Evolutionary conservation across 1,140 invertebrate species (phyloP).

Genomic region (Drosophila athabasca): DNA sequence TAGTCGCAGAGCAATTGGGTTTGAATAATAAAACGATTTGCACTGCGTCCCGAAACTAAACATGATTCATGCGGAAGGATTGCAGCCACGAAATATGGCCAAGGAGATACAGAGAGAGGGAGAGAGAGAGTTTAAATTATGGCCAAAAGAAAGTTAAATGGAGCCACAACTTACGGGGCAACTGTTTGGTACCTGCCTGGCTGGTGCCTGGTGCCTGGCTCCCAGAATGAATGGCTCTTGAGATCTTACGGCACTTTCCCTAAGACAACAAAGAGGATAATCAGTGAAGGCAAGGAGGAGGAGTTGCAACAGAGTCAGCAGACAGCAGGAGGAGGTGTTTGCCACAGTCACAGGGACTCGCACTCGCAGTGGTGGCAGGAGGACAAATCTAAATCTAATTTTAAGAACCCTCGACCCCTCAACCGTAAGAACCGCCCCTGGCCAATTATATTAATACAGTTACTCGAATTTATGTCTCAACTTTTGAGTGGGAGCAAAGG

Average conservation of each 20-base stretch:
- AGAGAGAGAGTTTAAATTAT: slow-evolving; percentile 61
- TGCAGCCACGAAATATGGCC: slow-evolving; percentile 41
- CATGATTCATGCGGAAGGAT: slow-evolving; percentile 61
- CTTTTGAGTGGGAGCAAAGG: slow-evolving; percentile 9
- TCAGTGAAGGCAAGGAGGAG: slow-evolving; percentile 3
- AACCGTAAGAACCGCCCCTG: slow-evolving; percentile 34
- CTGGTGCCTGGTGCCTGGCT: too few relatives aligned
- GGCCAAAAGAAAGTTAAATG: slow-evolving; percentile 39
- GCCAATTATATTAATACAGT: slow-evolving; percentile 81
- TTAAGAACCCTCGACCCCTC: slow-evolving; percentile 48
- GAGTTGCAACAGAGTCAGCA: too few relatives aligned
- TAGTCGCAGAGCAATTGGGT: slow-evolving; percentile 69
- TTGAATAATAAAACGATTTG: slow-evolving; percentile 80
- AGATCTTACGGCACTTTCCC: slow-evolving; percentile 11
- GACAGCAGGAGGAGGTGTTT: too few relatives aligned
- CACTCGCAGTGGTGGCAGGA: neutral
- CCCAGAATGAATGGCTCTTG: too few relatives aligned
- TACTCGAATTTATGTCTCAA: slow-evolving; percentile 75
- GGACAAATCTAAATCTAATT: slow-evolving; percentile 69
- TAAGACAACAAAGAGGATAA: slow-evolving; percentile 37
- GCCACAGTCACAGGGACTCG: too few relatives aligned
- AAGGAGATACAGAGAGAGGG: slow-evolving; percentile 44
- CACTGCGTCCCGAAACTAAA: slow-evolving; percentile 58
- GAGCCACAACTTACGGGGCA: slow-evolving; percentile 25
- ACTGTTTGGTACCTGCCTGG: neutral